Base-by-base conservation (phyloP, 2,888 invertebrate genomes). In the Shargacucullia verbasci region DNA sequence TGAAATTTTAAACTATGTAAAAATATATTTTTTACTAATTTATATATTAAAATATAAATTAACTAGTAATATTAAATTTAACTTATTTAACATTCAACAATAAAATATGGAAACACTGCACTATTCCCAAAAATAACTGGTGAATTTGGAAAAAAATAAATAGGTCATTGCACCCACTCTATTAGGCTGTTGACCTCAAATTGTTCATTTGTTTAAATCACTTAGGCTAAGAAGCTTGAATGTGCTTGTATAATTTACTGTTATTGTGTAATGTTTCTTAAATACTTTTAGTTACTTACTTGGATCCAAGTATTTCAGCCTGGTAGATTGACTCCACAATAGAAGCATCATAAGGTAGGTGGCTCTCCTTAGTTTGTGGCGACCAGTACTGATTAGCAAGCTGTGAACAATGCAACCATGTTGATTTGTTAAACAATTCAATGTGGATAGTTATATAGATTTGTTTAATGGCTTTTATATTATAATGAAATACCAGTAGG, bases 381-480 rank as follows among this genome's bases (percentile, higher is more conserved):
- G 98, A 97, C 99, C 99, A 99, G 86, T 98, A 98, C 83, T 98
- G 96, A 63, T 97, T 96, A 1, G 99, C 98, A 27, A 99, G 95
- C 98, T 99, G 92, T 52, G 78, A 82, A 81, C 47, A 80, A 80
- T 73, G 76, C 73, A 85, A 90, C 92, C 92, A 92, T 87, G 83
- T 87, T 85, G 89, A 88, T 86, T 90, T 88, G 37, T 65, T 59
- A 38, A 39, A 54, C 53, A 91, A 91, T 86, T 94, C 91, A 89
- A 86, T 90, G 86, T 80, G 89, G 89, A 84, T 62, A 82, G 89
- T 87, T 86, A 80, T 79, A 89, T 89, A 90, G 94, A 93, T 93
- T 94, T 90, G 29, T 58, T 65, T 41, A 57, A 46, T 63, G 53
- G 59, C 39, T 61, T 29, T 61, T 64, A 53, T 62, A 53, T 37